A percentile compares a stretch with the other conserved stretches of the same genome.
These are phyloP conservation scores for Melitaea cinxia DNA, from an alignment of 1,140 invertebrate genomes.

Conservation along the genomic window DNA sequence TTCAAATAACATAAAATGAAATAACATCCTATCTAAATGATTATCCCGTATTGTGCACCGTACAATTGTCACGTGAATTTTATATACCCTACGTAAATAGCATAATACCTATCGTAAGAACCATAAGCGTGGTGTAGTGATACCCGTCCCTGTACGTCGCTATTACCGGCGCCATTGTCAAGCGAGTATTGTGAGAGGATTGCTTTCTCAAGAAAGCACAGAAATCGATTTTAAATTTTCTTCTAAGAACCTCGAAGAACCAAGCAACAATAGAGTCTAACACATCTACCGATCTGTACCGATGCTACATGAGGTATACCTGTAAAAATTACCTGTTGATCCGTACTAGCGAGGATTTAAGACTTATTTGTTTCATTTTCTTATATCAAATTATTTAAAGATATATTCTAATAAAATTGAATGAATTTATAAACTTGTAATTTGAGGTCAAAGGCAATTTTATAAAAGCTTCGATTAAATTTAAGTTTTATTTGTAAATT, in stretches of 20 bases:
- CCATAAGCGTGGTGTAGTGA: constrained; percentile 55
- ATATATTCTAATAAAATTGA: background rate
- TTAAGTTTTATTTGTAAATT: too few relatives aligned
- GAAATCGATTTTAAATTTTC: constrained; percentile 78
- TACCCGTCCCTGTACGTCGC: constrained; percentile 56
- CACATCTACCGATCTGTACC: constrained; percentile 61
- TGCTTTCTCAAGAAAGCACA: constrained; percentile 74
- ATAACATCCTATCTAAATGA: constrained; percentile 1
- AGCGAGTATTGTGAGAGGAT: constrained; percentile 67
- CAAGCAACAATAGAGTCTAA: constrained; percentile 66
- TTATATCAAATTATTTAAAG: background rate
- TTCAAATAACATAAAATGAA: constrained; percentile 6
- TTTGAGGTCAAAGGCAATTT: too few relatives aligned
- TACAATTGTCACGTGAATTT: constrained; percentile 40
- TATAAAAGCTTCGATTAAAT: too few relatives aligned
- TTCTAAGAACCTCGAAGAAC: constrained; percentile 53
- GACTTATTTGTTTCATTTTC: background rate
- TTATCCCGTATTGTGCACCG: constrained; percentile 15
- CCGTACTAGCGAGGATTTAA: background rate
- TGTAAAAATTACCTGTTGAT: constrained; percentile 49
- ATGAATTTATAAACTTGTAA: too few relatives aligned
- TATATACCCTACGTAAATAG: constrained; percentile 52
- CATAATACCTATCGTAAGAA: constrained; percentile 58
- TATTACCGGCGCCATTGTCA: constrained; percentile 67
- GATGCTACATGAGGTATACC: constrained; percentile 48